These are phyloP conservation scores for Drosophila tanythrix DNA, from an alignment of 2,888 invertebrate species.

Conservation along the genomic window DNA sequence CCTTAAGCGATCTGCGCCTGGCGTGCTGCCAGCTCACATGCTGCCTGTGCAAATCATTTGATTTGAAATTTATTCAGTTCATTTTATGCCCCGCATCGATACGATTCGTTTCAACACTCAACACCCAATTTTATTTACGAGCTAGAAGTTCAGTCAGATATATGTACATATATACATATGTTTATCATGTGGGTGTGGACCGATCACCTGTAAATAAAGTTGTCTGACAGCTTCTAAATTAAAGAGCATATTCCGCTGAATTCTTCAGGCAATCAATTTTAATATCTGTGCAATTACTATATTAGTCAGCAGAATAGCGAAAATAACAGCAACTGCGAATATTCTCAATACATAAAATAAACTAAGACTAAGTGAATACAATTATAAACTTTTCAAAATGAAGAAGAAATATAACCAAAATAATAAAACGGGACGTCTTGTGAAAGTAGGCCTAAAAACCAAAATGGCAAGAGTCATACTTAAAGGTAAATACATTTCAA, in stretches of 20 bases:
- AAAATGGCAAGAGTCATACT: not conserved
- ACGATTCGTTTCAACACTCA: constrained; percentile 27
- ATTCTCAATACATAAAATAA: not conserved
- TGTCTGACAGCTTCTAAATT: constrained; percentile 8
- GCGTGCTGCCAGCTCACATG: constrained; percentile 6
- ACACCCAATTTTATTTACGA: constrained; percentile 22
- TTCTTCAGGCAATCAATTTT: not conserved
- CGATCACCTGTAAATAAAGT: constrained; percentile 19
- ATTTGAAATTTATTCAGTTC: constrained; percentile 20
- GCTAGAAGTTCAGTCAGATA: constrained; percentile 15
- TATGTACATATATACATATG: constrained; percentile 6
- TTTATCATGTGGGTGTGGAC: constrained; percentile 43
- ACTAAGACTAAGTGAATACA: constrained; percentile 2
- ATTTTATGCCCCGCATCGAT: constrained; percentile 51
- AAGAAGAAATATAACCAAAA: constrained; percentile 2
- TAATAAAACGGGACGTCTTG: not conserved
- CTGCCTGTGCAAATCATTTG: constrained; percentile 1
- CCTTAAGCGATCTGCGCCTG: not conserved
- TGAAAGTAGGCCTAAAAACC: constrained; percentile 25
- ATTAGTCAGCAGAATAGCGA: not conserved
- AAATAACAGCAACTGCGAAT: not conserved
- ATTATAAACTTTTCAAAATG: not conserved
- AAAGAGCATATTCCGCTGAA: constrained; percentile 14
- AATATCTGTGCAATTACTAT: not conserved
- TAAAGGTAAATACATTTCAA: not conserved